Conservation (phyloP, 2,797 vertebrate genomes). For the Pitangus sulphuratus region DNA sequence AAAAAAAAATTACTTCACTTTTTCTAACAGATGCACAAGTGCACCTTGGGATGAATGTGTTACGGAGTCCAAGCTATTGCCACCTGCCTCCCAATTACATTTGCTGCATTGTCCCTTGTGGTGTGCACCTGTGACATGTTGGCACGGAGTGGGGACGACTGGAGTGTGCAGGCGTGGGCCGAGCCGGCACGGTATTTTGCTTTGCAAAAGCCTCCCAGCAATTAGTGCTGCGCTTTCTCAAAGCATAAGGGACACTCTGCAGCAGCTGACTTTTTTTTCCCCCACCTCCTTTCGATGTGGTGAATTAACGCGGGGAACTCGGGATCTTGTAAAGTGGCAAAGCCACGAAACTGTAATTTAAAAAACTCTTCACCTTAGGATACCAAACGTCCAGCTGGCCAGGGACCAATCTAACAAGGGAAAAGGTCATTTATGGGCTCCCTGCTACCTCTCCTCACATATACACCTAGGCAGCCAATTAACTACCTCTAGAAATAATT, state of each 20-base stretch:
- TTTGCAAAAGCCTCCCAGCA: slow-evolving; percentile 36
- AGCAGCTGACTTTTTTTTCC: not conserved
- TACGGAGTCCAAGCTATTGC: slow-evolving; percentile 30
- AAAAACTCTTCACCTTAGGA: slow-evolving; percentile 4
- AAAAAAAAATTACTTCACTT: not conserved
- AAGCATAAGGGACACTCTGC: not conserved
- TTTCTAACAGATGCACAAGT: slow-evolving; percentile 65
- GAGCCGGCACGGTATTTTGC: not conserved
- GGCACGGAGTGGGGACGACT: slow-evolving; percentile 9
- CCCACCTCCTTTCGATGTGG: not conserved
- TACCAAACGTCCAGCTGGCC: slow-evolving; percentile 41
- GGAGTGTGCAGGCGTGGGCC: slow-evolving; percentile 16
- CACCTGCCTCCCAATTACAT: slow-evolving; percentile 71
- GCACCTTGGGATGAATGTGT: slow-evolving; percentile 63
- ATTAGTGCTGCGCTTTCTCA: not conserved
- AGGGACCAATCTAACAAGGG: slow-evolving; percentile 20
- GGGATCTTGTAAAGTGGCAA: not conserved
- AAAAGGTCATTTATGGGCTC: slow-evolving; percentile 45
- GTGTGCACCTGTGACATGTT: slow-evolving; percentile 68
- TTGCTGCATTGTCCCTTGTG: slow-evolving; percentile 66
- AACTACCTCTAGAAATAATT: slow-evolving; percentile 25
- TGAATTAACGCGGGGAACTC: not conserved
- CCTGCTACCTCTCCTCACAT: not conserved
- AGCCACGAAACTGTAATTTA: not conserved
- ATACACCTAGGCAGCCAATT: slow-evolving; percentile 13